These are phyloP conservation scores for Piprites chloris DNA, from an alignment of 2,113 vertebrate species.

Conservation along the genomic window DNA sequence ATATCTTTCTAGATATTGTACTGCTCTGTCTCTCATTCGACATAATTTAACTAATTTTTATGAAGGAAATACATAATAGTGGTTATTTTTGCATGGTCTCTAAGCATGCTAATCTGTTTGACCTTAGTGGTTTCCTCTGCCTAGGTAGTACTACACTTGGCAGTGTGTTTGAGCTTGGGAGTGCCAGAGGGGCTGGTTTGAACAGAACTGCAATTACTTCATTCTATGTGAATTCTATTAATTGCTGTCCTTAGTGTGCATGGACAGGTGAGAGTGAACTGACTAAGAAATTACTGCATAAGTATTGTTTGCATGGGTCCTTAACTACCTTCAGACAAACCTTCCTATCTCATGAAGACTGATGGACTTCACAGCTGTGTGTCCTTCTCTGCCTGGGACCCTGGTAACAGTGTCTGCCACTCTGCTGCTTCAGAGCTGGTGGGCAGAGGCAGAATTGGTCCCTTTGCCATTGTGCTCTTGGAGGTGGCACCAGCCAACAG, in stretches of 20 bases:
- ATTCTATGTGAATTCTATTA: background rate
- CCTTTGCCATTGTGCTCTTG: background rate
- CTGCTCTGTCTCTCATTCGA: background rate
- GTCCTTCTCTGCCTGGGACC: background rate
- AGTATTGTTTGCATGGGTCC: background rate
- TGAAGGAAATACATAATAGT: background rate
- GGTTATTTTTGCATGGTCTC: background rate
- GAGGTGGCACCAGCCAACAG: background rate
- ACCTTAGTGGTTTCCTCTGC: background rate
- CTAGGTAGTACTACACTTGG: background rate
- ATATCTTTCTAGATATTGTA: background rate
- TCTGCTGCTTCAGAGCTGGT: background rate
- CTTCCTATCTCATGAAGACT: background rate
- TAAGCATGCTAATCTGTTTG: background rate
- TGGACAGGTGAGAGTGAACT: background rate
- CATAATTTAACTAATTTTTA: background rate
- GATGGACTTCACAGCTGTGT: background rate
- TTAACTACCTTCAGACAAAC: background rate
- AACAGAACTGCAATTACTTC: background rate
- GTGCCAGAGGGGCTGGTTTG: background rate
- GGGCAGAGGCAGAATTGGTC: background rate
- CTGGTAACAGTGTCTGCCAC: background rate
- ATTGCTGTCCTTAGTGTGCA: background rate
- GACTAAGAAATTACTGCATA: background rate
- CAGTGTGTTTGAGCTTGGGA: background rate